Base-by-base conservation (phyloP, 2,888 invertebrate genomes). In the Pseudanteris insignis region DNA sequence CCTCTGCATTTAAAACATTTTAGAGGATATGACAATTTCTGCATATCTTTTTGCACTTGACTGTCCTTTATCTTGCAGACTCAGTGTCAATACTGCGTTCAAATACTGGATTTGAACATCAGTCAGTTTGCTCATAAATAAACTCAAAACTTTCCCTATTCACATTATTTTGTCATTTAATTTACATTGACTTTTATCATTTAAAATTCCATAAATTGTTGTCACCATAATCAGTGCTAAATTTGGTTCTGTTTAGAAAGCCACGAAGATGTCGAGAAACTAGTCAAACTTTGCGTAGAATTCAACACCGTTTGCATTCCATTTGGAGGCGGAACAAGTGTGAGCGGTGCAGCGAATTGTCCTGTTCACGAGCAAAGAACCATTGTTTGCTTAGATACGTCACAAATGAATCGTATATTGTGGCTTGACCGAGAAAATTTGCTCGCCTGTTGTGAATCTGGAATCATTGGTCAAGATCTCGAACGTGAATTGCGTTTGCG, bases 241-340 rank as follows among this genome's bases (percentile, higher is more conserved):
- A 68, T n/a, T n/a, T n/a, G n/a, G n/a, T n/a, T n/a, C n/a, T n/a
- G n/a, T n/a, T 5, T 53, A 82, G 82, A 84, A 30, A 85, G 84
- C 64, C 95, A 96, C 77, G 86, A 89, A n/a, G 90, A 96, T 70
- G 95, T 96, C 2, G 89, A 88, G 55, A 84, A 84, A 69, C 83
- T 98, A 67, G 91, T 98, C 0, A 81, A 86, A 12, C 77, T 91
- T 29, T 96, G 96, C 1, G 83, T 86, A 47, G 83, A 86, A 29
- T 83, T 88, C 71, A 85, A 91, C 69, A 86, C 92, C 30, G 94
- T 90, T 25, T 83, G 98, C 46, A 92, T 99, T 69, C 97, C 96
- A 0, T 96, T 89, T 79, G 97, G 97, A 0, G 96, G 96, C 1
- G 96, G 96, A 0, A 96, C 96, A 0, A 94, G 92, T 29, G 96